phyloP scores from a whole-genome alignment of 2,113 vertebrate genomes.

The Anhinga anhinga region DNA sequence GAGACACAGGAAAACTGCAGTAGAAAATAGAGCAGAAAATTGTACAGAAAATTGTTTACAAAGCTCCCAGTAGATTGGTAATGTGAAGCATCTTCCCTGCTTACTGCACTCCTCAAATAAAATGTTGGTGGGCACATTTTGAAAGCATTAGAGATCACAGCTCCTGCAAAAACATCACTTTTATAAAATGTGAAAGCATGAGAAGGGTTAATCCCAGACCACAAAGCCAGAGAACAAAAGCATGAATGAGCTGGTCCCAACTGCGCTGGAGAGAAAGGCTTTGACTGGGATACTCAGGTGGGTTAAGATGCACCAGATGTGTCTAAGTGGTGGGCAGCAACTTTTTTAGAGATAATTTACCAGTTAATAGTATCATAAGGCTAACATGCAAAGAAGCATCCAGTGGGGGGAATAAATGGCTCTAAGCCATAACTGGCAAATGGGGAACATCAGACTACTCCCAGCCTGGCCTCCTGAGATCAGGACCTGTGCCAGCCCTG shows the following conservation, averaged over 20 bases:
- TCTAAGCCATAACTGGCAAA: not conserved
- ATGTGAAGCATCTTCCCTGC: constrained; percentile 14
- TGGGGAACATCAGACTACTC: not conserved
- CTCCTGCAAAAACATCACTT: not conserved
- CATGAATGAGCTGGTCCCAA: not conserved
- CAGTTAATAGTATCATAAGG: not conserved
- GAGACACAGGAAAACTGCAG: not conserved
- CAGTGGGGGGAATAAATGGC: not conserved
- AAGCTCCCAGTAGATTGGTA: not conserved
- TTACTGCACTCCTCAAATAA: not conserved
- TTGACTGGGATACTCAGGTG: not conserved
- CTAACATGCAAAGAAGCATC: not conserved
- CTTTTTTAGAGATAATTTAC: not conserved
- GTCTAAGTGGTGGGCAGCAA: not conserved
- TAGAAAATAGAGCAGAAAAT: constrained; percentile 6
- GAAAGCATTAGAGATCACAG: not conserved
- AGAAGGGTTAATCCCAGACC: not conserved
- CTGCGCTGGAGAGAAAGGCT: not conserved
- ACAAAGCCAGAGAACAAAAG: not conserved
- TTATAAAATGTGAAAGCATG: not conserved
- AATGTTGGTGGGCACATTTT: not conserved
- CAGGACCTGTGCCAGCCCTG: not conserved
- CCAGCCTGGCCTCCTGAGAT: not conserved
- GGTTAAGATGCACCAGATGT: not conserved
- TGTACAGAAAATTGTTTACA: not conserved